Evolutionary conservation across 37 sponge, comb jelly and placozoan genomes (phyloP), one percentile per base, ranked within the genome.

Genomic region (Ianthella basta): DNA sequence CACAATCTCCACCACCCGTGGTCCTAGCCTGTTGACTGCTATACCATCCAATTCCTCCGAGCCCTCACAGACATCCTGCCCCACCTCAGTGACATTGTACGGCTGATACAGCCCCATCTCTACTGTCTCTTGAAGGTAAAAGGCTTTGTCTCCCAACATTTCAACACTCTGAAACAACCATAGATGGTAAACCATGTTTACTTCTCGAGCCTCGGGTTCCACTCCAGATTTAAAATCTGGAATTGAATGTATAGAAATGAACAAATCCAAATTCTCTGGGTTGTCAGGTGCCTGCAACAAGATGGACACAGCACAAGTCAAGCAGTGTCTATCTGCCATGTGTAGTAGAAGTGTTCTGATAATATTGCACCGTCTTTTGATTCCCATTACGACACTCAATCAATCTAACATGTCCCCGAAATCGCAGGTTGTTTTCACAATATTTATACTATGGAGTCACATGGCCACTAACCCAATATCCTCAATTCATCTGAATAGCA

Each of bases 141-240:
- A 54, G 15, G 34, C 72, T 21, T 68, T 33, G 14, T 67, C 57
- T 44, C 50, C 50, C 50, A 44, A 10, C 50, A 44, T 44, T 8
- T 44, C 50, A 35, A 23, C 32, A 67, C 83, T 68, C 38, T 63
- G 67, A 66, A 86, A 80, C 29, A 79, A 69, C 89, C 89, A 84
- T 50, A 56, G 77, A 72, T 84, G 89, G 80, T 74, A 84, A 50
- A 88, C 34, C 19, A 88, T 13, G 72, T 88, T 88, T 24, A 88
- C 53, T 21, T 88, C 72, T 35, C 80, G 64, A n/a, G 33, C 55
- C 20, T 59, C 53, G n/a, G 89, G 84, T 20, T 88, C 85, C 5
- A 80, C 12, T 24, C 77, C 75, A 23, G 24, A 20, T 50, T 87
- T 73, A 69, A 87, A 82, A 13, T 59, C 20, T 50, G 89, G 89